Conservation (phyloP, 2,888 invertebrate genomes). For the Agrochola macilenta region DNA sequence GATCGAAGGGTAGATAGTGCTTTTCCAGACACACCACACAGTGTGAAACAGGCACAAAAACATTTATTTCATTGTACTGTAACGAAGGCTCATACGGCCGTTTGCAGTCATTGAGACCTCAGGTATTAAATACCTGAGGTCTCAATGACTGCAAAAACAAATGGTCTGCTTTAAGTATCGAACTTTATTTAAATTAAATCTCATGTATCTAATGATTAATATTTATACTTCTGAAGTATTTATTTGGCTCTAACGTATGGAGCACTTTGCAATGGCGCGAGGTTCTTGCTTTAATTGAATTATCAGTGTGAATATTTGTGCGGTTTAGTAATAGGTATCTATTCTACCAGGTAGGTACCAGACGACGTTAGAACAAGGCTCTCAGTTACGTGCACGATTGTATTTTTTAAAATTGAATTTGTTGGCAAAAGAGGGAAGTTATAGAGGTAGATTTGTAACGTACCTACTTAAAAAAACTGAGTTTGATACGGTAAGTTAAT, state of each 20-base stretch:
- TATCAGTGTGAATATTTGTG: conserved; percentile 39
- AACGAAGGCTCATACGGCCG: too few relatives aligned
- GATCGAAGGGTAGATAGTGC: background rate
- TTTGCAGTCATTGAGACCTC: too few relatives aligned
- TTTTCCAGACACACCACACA: background rate
- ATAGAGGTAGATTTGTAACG: background rate
- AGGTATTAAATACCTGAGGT: too few relatives aligned
- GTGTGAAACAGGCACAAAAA: background rate
- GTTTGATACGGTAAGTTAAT: background rate
- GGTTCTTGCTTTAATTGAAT: conserved; percentile 47
- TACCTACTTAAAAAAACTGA: background rate
- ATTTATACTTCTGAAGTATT: conserved; percentile 24
- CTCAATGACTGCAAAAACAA: too few relatives aligned
- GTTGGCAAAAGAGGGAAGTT: background rate
- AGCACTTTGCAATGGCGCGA: conserved; percentile 1
- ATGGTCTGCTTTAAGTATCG: background rate
- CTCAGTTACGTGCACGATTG: background rate
- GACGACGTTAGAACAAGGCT: background rate
- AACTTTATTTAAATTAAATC: background rate
- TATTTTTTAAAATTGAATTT: background rate
- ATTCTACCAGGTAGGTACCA: background rate
- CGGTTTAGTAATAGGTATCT: conserved; percentile 26
- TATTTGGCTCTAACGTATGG: conserved; percentile 23
- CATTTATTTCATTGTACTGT: background rate
- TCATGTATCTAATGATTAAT: background rate